Conservation (phyloP, 2,797 vertebrate species). For the Parauchenoglanis ngamensis region DNA sequence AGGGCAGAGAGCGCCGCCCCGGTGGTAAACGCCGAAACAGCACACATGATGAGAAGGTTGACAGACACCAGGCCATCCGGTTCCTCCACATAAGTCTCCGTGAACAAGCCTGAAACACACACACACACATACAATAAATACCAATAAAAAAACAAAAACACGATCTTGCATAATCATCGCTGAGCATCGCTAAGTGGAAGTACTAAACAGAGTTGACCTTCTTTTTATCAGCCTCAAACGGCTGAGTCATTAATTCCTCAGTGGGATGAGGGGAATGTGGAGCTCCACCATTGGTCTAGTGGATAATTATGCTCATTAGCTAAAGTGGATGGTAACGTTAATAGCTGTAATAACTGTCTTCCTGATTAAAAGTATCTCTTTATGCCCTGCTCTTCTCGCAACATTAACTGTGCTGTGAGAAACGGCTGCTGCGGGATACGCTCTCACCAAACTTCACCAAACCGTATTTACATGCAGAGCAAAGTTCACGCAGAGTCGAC, state of each 20-base stretch:
- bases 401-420: constrained; percentile 66
- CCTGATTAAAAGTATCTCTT: constrained; percentile 72
- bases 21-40: constrained; percentile 90
- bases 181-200: neutral
- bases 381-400: constrained; percentile 64
- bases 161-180: neutral
- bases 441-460: constrained; percentile 12
- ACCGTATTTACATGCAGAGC: neutral
- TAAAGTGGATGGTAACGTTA: constrained; percentile 78
- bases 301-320: constrained; percentile 77
- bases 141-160: constrained; percentile 19
- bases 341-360: constrained; percentile 75
- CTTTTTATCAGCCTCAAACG: constrained; percentile 47
- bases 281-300: constrained; percentile 59
- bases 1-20: constrained; percentile 91
- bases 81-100: constrained; percentile 89
- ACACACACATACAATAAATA: constrained; percentile 17
- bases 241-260: constrained; percentile 59
- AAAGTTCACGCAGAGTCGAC: neutral
- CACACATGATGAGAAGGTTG: constrained; percentile 91
- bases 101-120: constrained; percentile 76
- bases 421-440: constrained; percentile 54
- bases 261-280: constrained; percentile 62
- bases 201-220: constrained; percentile 13
- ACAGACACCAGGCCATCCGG: constrained; percentile 90